Conservation (phyloP, 2,888 invertebrate species). For the Prosopocoilus inquinatus region DNA sequence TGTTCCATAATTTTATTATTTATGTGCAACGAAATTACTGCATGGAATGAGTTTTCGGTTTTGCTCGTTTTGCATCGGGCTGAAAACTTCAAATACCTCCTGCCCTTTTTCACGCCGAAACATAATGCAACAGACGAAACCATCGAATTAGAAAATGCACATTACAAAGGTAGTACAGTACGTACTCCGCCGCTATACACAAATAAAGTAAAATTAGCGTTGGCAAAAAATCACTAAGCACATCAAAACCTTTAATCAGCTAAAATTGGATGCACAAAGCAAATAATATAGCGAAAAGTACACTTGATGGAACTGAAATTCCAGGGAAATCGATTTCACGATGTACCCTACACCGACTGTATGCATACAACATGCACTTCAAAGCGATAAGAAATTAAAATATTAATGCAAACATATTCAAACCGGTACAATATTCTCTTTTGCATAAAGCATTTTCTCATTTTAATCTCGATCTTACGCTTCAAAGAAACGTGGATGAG, state of each 20-base stretch:
- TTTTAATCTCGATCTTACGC: no score
- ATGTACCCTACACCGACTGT: neutral
- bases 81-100: constrained; percentile 6
- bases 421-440: no score
- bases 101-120: constrained; percentile 10
- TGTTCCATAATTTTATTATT: constrained; percentile 17
- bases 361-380: no score
- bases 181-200: constrained; percentile 24
- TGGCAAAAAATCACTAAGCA: constrained; percentile 32
- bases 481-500: no score
- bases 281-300: constrained; percentile 37
- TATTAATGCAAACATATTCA: no score
- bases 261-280: constrained; percentile 41
- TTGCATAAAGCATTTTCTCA: no score
- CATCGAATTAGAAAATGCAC: constrained; percentile 39
- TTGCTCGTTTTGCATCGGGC: constrained; percentile 11
- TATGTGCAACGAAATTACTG: constrained; percentile 4
- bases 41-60: constrained; percentile 4
- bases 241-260: constrained; percentile 39
- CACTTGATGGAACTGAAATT: constrained; percentile 25
- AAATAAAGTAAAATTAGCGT: constrained; percentile 36
- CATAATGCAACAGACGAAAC: constrained; percentile 28
- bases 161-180: constrained; percentile 30
- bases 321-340: constrained; percentile 25
- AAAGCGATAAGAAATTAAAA: no score